Evolutionary conservation across 2,113 vertebrate genomes (phyloP).

Genomic region (Anguilla japonica): DNA sequence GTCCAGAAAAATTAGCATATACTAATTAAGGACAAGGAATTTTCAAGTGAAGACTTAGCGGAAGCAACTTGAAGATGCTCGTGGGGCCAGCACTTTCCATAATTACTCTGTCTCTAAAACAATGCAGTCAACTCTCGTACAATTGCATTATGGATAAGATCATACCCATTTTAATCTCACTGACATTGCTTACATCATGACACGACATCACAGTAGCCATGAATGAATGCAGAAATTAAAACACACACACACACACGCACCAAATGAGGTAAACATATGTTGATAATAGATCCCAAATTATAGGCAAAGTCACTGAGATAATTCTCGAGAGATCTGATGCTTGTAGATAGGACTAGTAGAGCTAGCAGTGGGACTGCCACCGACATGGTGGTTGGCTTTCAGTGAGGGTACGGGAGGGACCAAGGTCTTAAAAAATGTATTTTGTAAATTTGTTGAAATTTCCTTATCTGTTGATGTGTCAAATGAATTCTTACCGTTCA

Average conservation of each 20-base stretch:
- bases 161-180: background rate
- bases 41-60: background rate
- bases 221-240: background rate
- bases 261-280: background rate
- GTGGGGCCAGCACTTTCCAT: constrained; percentile 27
- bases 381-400: no score
- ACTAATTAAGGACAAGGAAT: constrained; percentile 17
- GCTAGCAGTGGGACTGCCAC: no score
- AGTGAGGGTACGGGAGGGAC: no score
- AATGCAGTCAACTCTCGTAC: background rate
- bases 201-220: background rate
- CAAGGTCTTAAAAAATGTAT: no score
- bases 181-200: background rate
- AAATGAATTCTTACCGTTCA: no score
- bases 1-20: background rate
- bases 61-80: constrained; percentile 24
- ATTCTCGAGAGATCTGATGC: no score
- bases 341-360: no score
- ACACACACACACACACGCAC: background rate
- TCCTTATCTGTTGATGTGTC: no score
- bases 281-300: no score
- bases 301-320: no score
- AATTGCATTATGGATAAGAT: background rate
- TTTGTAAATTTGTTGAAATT: no score
- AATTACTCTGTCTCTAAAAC: constrained; percentile 47